Evolutionary conservation across 2,113 vertebrate species (phyloP), one percentile per base, ranked within the genome.

Genomic region (Neogale vison): DNA sequence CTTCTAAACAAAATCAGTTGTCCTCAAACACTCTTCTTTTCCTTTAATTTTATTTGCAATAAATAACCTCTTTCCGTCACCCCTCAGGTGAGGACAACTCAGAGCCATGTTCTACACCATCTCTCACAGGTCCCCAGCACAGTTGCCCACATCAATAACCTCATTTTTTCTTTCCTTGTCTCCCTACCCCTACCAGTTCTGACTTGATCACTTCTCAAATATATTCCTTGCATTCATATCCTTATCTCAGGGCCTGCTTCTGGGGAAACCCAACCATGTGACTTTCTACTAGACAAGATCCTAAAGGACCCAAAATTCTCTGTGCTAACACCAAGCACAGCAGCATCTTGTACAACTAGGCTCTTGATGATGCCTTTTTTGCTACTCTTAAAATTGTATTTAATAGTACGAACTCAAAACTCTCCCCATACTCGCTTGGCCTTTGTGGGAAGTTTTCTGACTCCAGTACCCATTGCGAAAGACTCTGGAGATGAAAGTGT

Each of bases 371-470:
- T 88, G 52, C 3, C 67, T 82, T 96, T 84, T 83, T 69, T 89
- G 45, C 81, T 95, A 65, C 85, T 89, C 52, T 93, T 95, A 92
- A 95, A 97, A 61, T 89, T 71, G 42, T 85, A 80, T 34, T 89
- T 88, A 93, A 92, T 92, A 80, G 55, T 92, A 67, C n/a, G 42
- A 97, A 96, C 52, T 89, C 72, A 95, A 92, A 93, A 94, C 21
- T 59, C 69, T 88, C 81, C 84, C 52, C 45, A 72, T 39, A 67
- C 50, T 92, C 47, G 47, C 31, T 90, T 88, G 45, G 36, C 69
- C 93, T 97, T 96, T 93, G 77, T 23, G 63, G 31, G 50, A 97
- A 81, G 26, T 81, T 97, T 96, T 82, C 88, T 95, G 76, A 74
- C 42, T 92, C 93, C 21, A 81, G 61, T 47, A 83, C 2, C 17